A percentile compares a stretch with the other conserved stretches of the same genome.
These are phyloP conservation scores for Drosophila arawakana DNA, from an alignment of 1,140 invertebrate species.

Conservation along the genomic window DNA sequence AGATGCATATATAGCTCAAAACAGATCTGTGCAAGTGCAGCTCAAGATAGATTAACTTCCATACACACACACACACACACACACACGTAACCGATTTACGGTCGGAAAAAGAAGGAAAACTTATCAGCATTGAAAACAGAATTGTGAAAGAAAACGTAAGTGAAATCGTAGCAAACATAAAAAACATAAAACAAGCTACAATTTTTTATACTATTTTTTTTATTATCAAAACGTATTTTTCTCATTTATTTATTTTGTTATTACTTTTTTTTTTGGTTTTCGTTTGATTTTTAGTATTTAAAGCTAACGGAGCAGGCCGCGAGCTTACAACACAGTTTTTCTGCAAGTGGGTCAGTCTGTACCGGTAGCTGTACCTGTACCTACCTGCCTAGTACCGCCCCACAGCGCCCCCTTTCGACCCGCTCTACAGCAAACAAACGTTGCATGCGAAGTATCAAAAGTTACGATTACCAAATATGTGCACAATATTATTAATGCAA, in stretches of 20 bases:
- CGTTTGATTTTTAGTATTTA: slow-evolving; percentile 23
- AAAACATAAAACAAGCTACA: slow-evolving; percentile 15
- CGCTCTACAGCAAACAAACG: background rate
- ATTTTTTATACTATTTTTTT: slow-evolving; percentile 12
- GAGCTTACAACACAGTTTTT: slow-evolving; percentile 27
- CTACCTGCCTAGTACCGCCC: background rate
- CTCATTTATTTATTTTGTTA: too few species aligned
- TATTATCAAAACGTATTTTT: slow-evolving; percentile 23
- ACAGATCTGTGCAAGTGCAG: slow-evolving; percentile 35
- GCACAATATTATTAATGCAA: slow-evolving; percentile 42
- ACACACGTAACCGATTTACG: background rate
- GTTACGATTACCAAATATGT: slow-evolving; percentile 45
- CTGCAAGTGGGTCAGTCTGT: slow-evolving; percentile 37
- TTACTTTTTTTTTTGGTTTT: slow-evolving; percentile 12
- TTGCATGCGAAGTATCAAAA: slow-evolving; percentile 31
- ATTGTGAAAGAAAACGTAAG: slow-evolving; percentile 46
- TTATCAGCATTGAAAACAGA: slow-evolving; percentile 40
- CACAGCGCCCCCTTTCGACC: background rate
- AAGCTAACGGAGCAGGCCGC: slow-evolving; percentile 30
- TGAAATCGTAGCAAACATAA: slow-evolving; percentile 52
- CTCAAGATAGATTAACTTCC: slow-evolving; percentile 32
- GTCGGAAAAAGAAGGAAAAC: slow-evolving; percentile 20
- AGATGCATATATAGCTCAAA: slow-evolving; percentile 14
- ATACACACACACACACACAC: slow-evolving; percentile 5
- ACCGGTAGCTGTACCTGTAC: too few species aligned